Evolutionary conservation across 1,140 invertebrate genomes (phyloP), one percentile per base, ranked within the genome.

Genomic region (Papilio xuthus): DNA sequence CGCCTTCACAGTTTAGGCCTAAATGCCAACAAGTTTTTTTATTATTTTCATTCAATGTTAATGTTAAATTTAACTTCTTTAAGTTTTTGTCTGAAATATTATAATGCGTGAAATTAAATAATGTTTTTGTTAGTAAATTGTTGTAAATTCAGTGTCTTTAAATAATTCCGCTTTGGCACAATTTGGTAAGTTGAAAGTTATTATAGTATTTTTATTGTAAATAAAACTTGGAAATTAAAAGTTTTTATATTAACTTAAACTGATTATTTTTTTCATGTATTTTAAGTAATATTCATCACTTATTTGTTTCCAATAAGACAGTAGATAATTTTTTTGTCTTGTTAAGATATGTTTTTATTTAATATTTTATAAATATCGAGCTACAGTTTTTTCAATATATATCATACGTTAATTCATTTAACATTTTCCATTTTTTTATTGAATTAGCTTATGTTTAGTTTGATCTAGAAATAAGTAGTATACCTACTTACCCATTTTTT

Each of bases 1-100:
- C 92, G 91, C 91, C 87, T 89, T 87, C 88, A 85, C 85, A 87
- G 86, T 91, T 92, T 93, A 93, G 92, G 92, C 92, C 92, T 93
- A 93, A 89, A 89, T 85, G 87, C 87, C 84, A 87, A 86, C 85
- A 86, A 85, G 80, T 84, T 88, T 84, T n/a, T 82, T 83, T 85
- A 67, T 88, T 84, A 60, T 84, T 82, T 82, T 81, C 80, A 81
- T 80, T 71, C 80, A 75, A 80, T 42, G 69, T 71, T 42, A n/a
- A 20, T 42, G 32, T 71, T 10, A 50, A 50, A 73, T 50, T 73
- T 73, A 44, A 73, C n/a, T 73, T 13, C 26, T 73, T 50, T 23
- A 20, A 50, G 47, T 23, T 47, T 47, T 73, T 73, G 20, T 6
- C 3, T 41, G 9, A 41, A 26, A 15, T 20, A 67, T 78, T 79